Conservation (phyloP, 2,797 vertebrate genomes). For the Eupleurogrammus muticus region DNA sequence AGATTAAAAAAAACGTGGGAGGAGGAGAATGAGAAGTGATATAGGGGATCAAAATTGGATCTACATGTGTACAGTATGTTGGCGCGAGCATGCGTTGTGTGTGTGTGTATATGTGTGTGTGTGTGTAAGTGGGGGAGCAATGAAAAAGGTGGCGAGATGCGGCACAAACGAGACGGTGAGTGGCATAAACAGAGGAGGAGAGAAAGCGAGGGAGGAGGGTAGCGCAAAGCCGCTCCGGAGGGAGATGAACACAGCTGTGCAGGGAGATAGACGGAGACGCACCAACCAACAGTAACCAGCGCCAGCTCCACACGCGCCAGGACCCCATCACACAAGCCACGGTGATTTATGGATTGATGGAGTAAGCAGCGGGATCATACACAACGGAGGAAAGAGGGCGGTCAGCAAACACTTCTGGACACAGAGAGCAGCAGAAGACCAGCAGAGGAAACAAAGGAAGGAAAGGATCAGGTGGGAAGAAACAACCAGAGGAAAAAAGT, state of each 20-base stretch:
- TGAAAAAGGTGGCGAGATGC: slow-evolving; percentile 28
- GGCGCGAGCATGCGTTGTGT: not conserved
- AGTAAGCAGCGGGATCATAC: slow-evolving; percentile 43
- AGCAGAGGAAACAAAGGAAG: slow-evolving; percentile 59
- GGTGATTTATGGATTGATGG: slow-evolving; percentile 45
- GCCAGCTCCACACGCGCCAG: slow-evolving; percentile 34
- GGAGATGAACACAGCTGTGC: slow-evolving; percentile 85
- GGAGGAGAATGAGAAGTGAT: slow-evolving; percentile 4
- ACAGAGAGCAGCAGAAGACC: slow-evolving; percentile 23
- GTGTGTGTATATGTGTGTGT: slow-evolving; percentile 4
- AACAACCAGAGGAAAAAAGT: slow-evolving; percentile 18
- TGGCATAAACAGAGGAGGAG: slow-evolving; percentile 39
- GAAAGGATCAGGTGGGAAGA: slow-evolving; percentile 33
- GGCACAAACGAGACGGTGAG: slow-evolving; percentile 56
- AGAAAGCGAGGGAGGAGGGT: slow-evolving; percentile 25
- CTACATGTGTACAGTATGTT: not conserved
- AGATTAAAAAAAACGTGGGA: slow-evolving; percentile 18
- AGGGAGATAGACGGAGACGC: slow-evolving; percentile 80
- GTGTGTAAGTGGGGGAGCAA: slow-evolving; percentile 6
- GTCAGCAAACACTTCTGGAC: slow-evolving; percentile 39
- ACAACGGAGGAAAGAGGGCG: slow-evolving; percentile 31
- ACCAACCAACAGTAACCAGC: slow-evolving; percentile 57
- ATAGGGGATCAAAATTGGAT: slow-evolving; percentile 30
- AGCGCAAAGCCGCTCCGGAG: slow-evolving; percentile 44
- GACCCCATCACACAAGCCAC: slow-evolving; percentile 21